These are phyloP conservation scores for Onychorhynchus coronatus DNA, from an alignment of 2,113 vertebrate genomes.

Conservation along the genomic window DNA sequence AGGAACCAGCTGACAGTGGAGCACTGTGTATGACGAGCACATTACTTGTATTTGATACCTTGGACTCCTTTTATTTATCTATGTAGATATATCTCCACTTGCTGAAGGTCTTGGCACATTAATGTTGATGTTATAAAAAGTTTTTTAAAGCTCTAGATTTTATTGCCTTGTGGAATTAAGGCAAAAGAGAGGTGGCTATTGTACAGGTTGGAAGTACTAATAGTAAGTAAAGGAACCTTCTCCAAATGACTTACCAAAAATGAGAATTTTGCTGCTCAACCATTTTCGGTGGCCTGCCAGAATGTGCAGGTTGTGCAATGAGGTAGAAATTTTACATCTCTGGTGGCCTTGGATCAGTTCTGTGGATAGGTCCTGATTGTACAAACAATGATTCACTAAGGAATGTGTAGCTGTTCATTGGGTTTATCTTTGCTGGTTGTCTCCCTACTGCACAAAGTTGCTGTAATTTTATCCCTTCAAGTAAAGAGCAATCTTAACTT, in stretches of 20 bases:
- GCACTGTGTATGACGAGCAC: neutral
- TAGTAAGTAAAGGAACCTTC: neutral
- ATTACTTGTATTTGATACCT: neutral
- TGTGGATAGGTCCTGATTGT: neutral
- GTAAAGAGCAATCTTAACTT: neutral
- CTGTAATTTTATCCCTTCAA: neutral
- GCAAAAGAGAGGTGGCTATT: neutral
- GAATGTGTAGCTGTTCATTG: neutral
- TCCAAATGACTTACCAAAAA: neutral
- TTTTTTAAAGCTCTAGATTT: neutral
- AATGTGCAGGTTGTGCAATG: neutral
- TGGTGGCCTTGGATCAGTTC: neutral
- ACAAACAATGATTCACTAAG: neutral
- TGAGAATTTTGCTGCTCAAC: neutral
- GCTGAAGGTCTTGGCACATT: neutral
- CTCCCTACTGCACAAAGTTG: neutral
- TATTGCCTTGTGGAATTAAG: neutral
- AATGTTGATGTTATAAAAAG: neutral
- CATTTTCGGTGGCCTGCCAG: neutral
- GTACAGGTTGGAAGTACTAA: neutral
- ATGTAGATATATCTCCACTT: neutral
- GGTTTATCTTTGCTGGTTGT: neutral
- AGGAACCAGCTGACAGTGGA: accelerated
- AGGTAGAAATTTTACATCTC: neutral
- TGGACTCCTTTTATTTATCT: neutral